Base-by-base conservation (phyloP, 2,888 invertebrate species). In the Chelonus formosanus region DNA sequence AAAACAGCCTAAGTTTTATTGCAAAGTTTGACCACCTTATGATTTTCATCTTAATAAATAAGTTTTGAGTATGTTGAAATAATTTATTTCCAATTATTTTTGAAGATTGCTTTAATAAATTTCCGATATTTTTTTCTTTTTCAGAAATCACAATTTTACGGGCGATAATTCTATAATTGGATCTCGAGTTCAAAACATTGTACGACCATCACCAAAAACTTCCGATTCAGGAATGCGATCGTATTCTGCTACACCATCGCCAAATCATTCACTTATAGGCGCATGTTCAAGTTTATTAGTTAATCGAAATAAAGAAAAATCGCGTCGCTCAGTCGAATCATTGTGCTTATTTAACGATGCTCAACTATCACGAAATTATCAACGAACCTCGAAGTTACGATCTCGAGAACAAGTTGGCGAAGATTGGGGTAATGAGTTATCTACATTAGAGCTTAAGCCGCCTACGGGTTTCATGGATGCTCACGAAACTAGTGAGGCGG, bases 381-480 rank as follows among this genome's bases (percentile, higher is more conserved):
- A 69, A 50, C 68, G 70, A 10, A 72, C 68, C 62, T 61, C 70
- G 63, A 68, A 70, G 66, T 69, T 70, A 56, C 68, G 69, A 52
- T 53, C 63, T 7, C 47, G 57, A 53, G 67, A 58, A 40, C 71
- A 70, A 63, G 74, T 76, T 65, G 76, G 76, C 59, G 79, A 77
- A 50, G 79, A 80, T 59, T 82, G 81, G 80, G 79, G 78, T 74
- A 80, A 72, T 76, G 83, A 80, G 71, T 73, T 82, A 64, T 81
- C 83, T 55, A 80, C 82, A 20, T 75, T 83, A 64, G 82, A 83
- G 69, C 84, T 86, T 64, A 86, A 86, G 68, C 86, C 87, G 59
- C 86, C 87, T 70, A 85, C 84, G 67, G 86, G 86, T 70, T 84
- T 82, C 70, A 82, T 77, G 67, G 83, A 83, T 67, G 74, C 79